phyloP scores from a whole-genome alignment of 1,140 invertebrate species.

The Apocrypta bakeri region DNA sequence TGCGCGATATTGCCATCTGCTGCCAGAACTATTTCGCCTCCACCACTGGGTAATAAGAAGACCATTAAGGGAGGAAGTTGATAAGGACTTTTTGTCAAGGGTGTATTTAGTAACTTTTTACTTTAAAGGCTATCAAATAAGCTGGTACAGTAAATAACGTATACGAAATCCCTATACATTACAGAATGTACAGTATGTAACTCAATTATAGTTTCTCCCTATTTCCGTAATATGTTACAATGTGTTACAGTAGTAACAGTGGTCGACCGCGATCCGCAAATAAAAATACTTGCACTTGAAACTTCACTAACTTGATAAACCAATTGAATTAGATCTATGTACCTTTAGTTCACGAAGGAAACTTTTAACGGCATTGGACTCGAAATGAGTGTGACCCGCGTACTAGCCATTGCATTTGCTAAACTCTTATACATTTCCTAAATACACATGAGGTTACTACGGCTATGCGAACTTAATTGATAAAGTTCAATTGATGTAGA shows the following conservation, averaged over 20 bases:
- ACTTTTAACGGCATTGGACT: not conserved
- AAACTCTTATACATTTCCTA: not conserved
- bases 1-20: slow-evolving; percentile 46
- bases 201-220: too few species aligned
- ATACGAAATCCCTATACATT: too few species aligned
- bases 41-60: slow-evolving; percentile 22
- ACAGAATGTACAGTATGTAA: too few species aligned
- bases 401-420: too few species aligned
- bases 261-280: too few species aligned
- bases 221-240: not conserved
- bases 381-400: not conserved
- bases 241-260: not conserved
- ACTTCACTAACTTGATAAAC: not conserved
- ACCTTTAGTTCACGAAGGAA: not conserved
- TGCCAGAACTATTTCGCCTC: slow-evolving; percentile 57
- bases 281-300: not conserved
- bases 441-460: not conserved
- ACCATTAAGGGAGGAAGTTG: not conserved
- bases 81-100: not conserved
- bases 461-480: too few species aligned
- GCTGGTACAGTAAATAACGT: too few species aligned
- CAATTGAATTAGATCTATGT: not conserved
- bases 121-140: too few species aligned
- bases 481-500: too few species aligned
- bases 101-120: too few species aligned